A percentile compares a stretch with the other conserved stretches of the same genome.
Evolutionary conservation across 2,113 vertebrate species (phyloP).

Genomic region (Chloropsis cyanopogon): DNA sequence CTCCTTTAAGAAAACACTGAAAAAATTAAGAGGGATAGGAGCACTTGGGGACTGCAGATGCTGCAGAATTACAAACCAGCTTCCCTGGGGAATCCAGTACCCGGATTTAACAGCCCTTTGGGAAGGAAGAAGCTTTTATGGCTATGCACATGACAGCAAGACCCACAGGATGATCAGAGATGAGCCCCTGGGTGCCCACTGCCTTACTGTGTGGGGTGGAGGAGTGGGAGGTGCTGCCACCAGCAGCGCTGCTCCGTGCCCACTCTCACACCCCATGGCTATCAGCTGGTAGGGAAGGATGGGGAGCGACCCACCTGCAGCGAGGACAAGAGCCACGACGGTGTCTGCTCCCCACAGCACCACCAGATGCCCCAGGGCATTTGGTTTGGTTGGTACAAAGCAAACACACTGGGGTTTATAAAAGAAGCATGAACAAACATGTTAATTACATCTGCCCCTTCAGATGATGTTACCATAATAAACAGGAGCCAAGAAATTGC

Average conservation of each 20-base stretch:
- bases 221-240: neutral
- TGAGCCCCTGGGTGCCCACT: neutral
- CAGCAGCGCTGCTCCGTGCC: neutral
- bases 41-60: neutral
- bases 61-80: neutral
- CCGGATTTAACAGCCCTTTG: neutral
- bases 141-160: neutral
- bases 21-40: neutral
- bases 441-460: constrained; percentile 6
- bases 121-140: neutral
- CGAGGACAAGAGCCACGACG: neutral
- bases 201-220: accelerated
- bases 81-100: neutral
- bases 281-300: neutral
- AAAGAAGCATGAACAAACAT: neutral
- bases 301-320: neutral
- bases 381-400: neutral
- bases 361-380: neutral
- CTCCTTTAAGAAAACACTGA: neutral
- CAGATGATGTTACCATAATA: constrained; percentile 11
- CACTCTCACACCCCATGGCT: neutral
- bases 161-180: accelerated
- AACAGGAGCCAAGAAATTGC: neutral
- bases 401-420: neutral
- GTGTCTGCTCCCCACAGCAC: neutral